phyloP scores from a whole-genome alignment of 2,113 vertebrate genomes.

The Antechinus flavipes region DNA sequence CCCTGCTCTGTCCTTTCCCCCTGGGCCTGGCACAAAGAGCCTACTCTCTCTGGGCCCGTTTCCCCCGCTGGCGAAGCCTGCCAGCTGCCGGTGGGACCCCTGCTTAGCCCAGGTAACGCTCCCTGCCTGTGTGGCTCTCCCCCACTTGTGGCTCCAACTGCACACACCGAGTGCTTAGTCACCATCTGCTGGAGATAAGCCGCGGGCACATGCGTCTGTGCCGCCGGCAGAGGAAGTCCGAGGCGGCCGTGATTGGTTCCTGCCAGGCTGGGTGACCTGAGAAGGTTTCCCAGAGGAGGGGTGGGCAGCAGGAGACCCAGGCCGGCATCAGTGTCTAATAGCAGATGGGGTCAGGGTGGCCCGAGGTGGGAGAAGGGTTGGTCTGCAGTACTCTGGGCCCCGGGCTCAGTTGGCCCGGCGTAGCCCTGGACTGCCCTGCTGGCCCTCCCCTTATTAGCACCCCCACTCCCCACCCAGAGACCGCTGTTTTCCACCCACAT shows the following conservation, averaged over 20 bases:
- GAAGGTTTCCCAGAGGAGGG: constrained; percentile 15
- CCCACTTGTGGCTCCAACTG: not conserved
- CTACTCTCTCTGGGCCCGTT: not conserved
- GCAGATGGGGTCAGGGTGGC: not conserved
- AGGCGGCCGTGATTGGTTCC: not conserved
- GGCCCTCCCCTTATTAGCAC: not conserved
- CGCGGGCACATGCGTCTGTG: not conserved
- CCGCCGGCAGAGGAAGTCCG: not conserved
- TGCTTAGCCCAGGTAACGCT: not conserved
- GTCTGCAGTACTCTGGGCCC: not conserved
- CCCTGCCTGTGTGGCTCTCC: not conserved
- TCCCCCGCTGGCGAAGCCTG: not conserved
- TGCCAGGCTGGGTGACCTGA: not conserved
- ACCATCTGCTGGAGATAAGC: not conserved
- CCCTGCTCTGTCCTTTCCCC: not conserved
- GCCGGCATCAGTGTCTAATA: not conserved
- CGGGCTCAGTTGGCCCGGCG: not conserved
- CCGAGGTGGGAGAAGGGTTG: constrained; percentile 11
- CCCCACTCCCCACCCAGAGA: not conserved
- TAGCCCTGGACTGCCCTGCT: not conserved
- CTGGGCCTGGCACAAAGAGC: not conserved
- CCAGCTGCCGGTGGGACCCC: not conserved
- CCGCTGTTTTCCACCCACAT: not conserved
- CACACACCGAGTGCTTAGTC: not conserved
- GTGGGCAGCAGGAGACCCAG: no score